Percentiles rank a stretch among this genome's conserved stretches.
phyloP scores from a whole-genome alignment of 2,797 vertebrate genomes.

The Anabas testudineus region DNA sequence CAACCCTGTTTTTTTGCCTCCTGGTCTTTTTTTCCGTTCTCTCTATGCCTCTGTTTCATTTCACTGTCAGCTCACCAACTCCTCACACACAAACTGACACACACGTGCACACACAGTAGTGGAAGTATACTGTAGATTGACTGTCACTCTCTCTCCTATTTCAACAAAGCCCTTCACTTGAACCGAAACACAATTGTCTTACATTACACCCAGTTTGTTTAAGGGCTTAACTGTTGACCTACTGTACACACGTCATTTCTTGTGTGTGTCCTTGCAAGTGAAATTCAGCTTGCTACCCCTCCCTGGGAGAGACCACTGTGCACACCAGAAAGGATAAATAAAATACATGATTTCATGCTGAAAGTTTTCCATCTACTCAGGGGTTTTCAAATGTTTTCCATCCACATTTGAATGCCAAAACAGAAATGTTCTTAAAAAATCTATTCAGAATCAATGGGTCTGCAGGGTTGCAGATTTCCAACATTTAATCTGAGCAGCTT shows the following conservation, averaged over 20 bases:
- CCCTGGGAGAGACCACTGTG: conserved; percentile 8
- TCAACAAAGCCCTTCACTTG: conserved; percentile 22
- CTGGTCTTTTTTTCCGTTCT: conserved; percentile 41
- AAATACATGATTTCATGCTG: not conserved
- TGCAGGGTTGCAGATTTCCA: not conserved
- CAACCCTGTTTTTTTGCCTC: conserved; percentile 21
- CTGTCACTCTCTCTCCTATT: conserved; percentile 6
- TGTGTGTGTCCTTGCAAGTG: conserved; percentile 19
- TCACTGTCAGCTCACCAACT: conserved; percentile 21
- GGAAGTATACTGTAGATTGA: conserved; percentile 1
- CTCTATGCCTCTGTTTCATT: conserved; percentile 40
- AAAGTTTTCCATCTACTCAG: not conserved
- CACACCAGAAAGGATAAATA: not conserved
- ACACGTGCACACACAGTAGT: conserved; percentile 10
- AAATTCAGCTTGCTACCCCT: conserved; percentile 9
- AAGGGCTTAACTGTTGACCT: conserved; percentile 44
- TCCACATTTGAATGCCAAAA: not conserved
- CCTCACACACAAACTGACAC: conserved; percentile 1
- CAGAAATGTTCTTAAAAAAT: not conserved
- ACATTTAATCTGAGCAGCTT: conserved; percentile 2
- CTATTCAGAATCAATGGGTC: conserved; percentile 2
- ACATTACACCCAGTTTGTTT: conserved; percentile 26
- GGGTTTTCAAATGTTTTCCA: conserved; percentile 1
- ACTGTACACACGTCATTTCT: conserved; percentile 50
- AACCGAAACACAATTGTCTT: conserved; percentile 30